phyloP scores from a whole-genome alignment of 2,888 invertebrate genomes.

The Halictus ligatus region DNA sequence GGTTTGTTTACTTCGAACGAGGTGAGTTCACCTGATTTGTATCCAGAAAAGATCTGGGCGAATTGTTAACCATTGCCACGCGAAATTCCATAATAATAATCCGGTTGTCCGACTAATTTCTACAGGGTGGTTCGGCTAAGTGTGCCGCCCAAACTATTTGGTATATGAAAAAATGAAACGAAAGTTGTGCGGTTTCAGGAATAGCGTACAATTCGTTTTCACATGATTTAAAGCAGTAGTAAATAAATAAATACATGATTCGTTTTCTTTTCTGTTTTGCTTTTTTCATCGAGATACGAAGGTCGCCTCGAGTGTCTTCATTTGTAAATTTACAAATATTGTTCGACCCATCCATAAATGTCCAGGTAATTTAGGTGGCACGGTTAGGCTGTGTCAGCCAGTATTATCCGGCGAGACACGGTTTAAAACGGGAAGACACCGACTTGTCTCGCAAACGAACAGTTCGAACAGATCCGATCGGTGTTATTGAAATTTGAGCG shows the following conservation, averaged over 20 bases:
- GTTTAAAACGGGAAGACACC: not conserved
- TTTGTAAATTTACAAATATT: no score
- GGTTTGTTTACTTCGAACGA: not conserved
- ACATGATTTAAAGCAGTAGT: no score
- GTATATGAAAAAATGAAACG: no score
- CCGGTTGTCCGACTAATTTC: not conserved
- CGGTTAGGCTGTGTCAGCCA: not conserved
- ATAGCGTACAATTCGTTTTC: no score
- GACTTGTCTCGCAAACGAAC: not conserved
- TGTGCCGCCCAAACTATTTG: no score
- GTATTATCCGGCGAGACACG: not conserved
- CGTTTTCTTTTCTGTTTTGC: no score
- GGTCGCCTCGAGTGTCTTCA: no score
- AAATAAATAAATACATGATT: no score
- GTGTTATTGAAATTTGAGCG: slow-evolving; percentile 4
- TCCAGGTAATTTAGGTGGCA: not conserved
- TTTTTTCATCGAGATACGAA: no score
- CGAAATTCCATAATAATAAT: not conserved
- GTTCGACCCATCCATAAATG: no score
- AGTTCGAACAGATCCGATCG: slow-evolving; percentile 4
- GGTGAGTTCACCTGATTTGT: not conserved
- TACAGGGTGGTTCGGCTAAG: not conserved
- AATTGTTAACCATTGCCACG: not conserved
- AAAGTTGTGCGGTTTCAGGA: no score
- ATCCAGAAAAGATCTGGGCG: not conserved